Percentiles rank a stretch among this genome's conserved stretches.
These are phyloP conservation scores for Peromyscus maniculatus DNA, from an alignment of 2,113 vertebrate species.

Conservation along the genomic window DNA sequence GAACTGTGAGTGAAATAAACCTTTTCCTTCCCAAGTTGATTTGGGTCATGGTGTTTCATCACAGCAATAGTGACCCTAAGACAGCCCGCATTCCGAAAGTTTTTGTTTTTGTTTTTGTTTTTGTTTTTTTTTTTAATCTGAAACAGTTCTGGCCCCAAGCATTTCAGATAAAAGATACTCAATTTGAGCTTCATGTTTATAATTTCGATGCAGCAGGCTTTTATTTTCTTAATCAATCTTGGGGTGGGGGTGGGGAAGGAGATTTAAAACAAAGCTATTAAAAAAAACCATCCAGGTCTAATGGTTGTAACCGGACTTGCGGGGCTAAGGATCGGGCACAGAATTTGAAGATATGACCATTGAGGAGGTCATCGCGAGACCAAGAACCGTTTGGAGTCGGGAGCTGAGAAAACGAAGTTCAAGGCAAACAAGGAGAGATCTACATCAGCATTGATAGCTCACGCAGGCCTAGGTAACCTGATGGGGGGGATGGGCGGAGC, in stretches of 20 bases:
- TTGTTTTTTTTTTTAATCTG: neutral
- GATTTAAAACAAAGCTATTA: neutral
- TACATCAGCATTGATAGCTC: no score
- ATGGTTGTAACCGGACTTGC: neutral
- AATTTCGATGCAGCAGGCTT: neutral
- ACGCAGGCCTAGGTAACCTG: fast-evolving
- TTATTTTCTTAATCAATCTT: neutral
- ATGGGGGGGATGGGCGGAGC: neutral
- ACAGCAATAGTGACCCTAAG: neutral
- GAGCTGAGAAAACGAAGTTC: neutral
- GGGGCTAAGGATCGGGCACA: neutral
- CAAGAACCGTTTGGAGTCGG: neutral
- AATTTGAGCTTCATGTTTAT: neutral
- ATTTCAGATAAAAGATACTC: neutral
- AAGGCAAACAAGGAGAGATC: neutral
- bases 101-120: neutral
- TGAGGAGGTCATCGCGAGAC: neutral
- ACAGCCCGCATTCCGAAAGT: neutral
- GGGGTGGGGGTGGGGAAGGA: fast-evolving
- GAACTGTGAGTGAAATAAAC: neutral
- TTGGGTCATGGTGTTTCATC: neutral
- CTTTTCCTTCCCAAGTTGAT: neutral
- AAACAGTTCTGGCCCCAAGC: neutral
- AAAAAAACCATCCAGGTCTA: neutral
- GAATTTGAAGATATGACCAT: neutral